Conservation (phyloP, 1,140 invertebrate species). For the Orchesella cincta region DNA sequence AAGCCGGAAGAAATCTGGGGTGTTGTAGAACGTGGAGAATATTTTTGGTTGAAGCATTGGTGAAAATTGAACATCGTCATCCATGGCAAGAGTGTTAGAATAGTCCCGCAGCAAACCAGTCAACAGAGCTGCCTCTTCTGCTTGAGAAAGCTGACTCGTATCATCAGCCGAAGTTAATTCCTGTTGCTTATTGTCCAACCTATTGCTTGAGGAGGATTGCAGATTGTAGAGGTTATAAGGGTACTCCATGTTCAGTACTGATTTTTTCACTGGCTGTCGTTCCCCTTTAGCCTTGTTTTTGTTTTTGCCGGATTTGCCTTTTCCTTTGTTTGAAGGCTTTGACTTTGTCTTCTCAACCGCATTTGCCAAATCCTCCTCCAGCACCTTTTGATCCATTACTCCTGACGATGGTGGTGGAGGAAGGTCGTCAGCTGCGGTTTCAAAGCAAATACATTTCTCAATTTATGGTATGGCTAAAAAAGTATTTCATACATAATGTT, state of each 20-base stretch:
- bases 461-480: too few species aligned
- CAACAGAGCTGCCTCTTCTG: neutral
- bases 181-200: neutral
- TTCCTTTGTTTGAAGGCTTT: neutral
- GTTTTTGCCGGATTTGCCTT: neutral
- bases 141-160: neutral
- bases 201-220: neutral
- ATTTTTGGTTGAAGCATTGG: conserved; percentile 38
- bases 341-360: neutral
- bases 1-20: conserved; percentile 58
- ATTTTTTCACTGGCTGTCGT: conserved; percentile 14
- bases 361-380: conserved; percentile 12
- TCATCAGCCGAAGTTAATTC: neutral
- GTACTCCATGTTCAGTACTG: conserved; percentile 27
- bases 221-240: neutral
- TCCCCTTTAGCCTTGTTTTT: conserved; percentile 6
- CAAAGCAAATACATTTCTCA: too few species aligned
- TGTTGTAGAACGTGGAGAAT: conserved; percentile 59
- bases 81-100: conserved; percentile 21
- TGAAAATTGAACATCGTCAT: conserved; percentile 11
- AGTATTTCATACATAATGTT: too few species aligned
- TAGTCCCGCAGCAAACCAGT: conserved; percentile 27
- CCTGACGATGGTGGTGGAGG: neutral
- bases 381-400: neutral
- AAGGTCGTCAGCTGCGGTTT: neutral